phyloP scores from a whole-genome alignment of 1,140 invertebrate genomes.

The Spodoptera litura region DNA sequence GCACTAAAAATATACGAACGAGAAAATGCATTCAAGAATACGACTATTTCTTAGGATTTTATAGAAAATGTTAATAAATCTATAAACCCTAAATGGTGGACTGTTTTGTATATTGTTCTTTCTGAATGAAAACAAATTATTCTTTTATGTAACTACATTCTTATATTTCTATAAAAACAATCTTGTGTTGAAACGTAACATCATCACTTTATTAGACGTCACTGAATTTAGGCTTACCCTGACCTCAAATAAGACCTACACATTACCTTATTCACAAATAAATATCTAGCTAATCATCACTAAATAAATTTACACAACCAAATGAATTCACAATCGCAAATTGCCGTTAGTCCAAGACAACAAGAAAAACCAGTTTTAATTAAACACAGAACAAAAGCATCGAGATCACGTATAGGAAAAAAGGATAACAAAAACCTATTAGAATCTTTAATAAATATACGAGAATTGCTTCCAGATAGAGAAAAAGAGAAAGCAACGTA shows the following conservation, averaged over 20 bases:
- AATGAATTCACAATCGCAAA: constrained; percentile 15
- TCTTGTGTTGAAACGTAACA: no score
- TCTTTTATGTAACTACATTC: no score
- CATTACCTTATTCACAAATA: no score
- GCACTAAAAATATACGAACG: constrained; percentile 22
- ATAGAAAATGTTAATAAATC: not conserved
- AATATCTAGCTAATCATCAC: constrained; percentile 5
- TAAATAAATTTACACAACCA: not conserved
- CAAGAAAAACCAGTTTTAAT: constrained; percentile 36
- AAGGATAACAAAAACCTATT: constrained; percentile 42
- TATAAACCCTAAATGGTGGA: no score
- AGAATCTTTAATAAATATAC: constrained; percentile 50
- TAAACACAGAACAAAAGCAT: constrained; percentile 37
- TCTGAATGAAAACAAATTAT: no score
- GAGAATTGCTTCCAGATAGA: constrained; percentile 45
- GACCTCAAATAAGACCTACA: no score
- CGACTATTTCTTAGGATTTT: not conserved
- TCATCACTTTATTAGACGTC: no score
- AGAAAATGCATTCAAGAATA: constrained; percentile 1
- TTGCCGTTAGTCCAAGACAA: not conserved
- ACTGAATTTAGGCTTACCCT: no score
- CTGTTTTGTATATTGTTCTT: no score
- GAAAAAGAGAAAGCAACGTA: constrained; percentile 49
- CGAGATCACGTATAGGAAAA: constrained; percentile 41
- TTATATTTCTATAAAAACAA: no score